Evolutionary conservation across 2,888 invertebrate species (phyloP), one percentile per base, ranked within the genome.

Genomic region (Megaustenia siamemsis): DNA sequence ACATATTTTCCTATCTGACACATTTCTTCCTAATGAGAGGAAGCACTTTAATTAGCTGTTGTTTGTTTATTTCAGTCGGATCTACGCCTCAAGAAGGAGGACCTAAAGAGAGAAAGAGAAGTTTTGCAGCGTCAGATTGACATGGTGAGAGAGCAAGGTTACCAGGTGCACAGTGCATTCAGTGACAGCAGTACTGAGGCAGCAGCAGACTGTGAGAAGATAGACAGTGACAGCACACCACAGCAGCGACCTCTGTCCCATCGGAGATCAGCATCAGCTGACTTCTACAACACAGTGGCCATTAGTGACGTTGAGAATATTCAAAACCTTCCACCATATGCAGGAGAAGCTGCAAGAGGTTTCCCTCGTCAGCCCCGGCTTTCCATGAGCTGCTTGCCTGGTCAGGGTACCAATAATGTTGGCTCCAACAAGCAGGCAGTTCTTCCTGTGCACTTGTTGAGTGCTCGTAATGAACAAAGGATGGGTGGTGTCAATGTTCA

Each of bases 41-140:
- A n/a, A n/a, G n/a, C n/a, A n/a, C n/a, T n/a, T n/a, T n/a, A n/a
- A n/a, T n/a, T n/a, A n/a, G n/a, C 53, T 21, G 63, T 63, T 8
- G 10, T 21, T 49, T 38, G n/a, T 32, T 60, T 12, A 32, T 66
- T 84, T 63, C 85, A 91, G 90, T 84, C 86, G 87, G 98, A 98
- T 92, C 96, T 98, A 24, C 96, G 96, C 38, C 97, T 97, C 89
- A 98, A 98, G 93, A 95, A 98, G n/a, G 98, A 98, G 91, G 96
- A 98, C 90, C 95, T 98, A 21, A 98, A 97, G 93, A 95, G 97
- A 38, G 96, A 97, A 93, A 95, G 98, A 93, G 98, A 98, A 93
- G 95, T 97, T 77, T 94, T 98, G 68, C 96, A 96, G 83, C 96
- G 96, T 87, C 96, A 97, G 93, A 92, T 91, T 82, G 93, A 92